Base-by-base conservation (phyloP, 1,140 invertebrate genomes). In the Drosophila orena region DNA sequence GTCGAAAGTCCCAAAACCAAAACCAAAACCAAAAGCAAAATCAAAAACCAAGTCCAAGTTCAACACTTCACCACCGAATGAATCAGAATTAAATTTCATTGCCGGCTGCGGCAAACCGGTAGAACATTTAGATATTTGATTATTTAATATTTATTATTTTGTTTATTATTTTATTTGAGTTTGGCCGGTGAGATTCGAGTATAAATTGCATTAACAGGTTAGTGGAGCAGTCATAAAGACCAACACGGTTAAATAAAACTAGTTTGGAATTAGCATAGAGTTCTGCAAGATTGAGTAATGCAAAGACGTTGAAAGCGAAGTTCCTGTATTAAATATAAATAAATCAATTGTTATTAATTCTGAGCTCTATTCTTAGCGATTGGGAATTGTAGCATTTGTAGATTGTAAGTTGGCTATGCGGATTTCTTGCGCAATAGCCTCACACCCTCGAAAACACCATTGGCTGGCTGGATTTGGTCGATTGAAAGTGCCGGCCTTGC, bases 191-290 rank as follows among this genome's bases (percentile, higher is more conserved):
- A 42, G 37, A 38, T 43, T 30, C 17, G 54, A 34, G 14, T 3
- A 10, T 38, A 40, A 38, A 56, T 49, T 70, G 54, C 27, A 53
- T 76, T 37, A 76, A 76, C 72, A 66, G 72, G 72, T 76, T 76
- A 76, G 40, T 76, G 54, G 72, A 50, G 14, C 72, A 76, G 35
- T 8, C 30, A 49, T 34, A 57, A 8, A 55, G 24, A 17, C 34
- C 1, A 7, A 17, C 22, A 14, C 46, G 35, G 20, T n/a, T 30
- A 38, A 34, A 34, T 27, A 34, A 70, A 71, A 71, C 68, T 15
- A 40, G 68, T 71, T 57, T 49, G n/a, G 34, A 35, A 49, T 34
- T 40, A 10, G 12, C 40, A 69, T 69, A 46, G 11, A 49, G 24
- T 50, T 35, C 14, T 34, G 17, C 15, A 35, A 12, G 43, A 46